Base-by-base conservation (phyloP, 2,797 vertebrate species). In the Heliangelus exortis region DNA sequence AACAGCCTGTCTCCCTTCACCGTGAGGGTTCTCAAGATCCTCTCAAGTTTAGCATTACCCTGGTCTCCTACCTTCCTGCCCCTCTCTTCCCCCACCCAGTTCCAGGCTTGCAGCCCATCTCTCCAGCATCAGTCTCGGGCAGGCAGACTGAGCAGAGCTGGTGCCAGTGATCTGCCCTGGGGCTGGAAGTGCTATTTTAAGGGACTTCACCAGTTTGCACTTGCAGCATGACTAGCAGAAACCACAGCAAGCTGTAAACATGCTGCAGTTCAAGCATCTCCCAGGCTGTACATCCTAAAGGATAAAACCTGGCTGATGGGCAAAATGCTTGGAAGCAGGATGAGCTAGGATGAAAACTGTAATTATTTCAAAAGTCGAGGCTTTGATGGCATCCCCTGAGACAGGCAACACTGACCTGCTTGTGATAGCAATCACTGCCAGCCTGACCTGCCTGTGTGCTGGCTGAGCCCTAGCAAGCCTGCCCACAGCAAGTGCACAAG, bases 321-420 rank as follows among this genome's bases (percentile, higher is more conserved):
- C 66, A 78, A 92, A 95, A 85, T 3, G 29, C 83, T 94, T 34
- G 23, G 43, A 69, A 73, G 83, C 41, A 39, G 81, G 58, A 89
- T 13, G 90, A 95, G 63, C 85, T 43, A 47, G 62, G 54, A 74
- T 96, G 92, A 90, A 96, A 88, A 94, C 1, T 26, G 69, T 75
- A 80, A 96, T 96, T 80, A 92, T 89, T 95, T 92, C 87, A 66
- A 10, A 97, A 97, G 95, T 92, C 91, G 80, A 75, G 92, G 94
- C 88, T 96, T 67, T 84, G 83, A 51, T 10, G 2, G 51, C 3
- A 12, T 90, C 80, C 84, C 76, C 26, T 1, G 33, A 76, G 96
- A 83, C 66, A 47, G 55, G 41, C 84, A 91, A 50, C 51, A 63
- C 59, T 13, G 76, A 87, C 87, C 87, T 18, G 67, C 96, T 94